These are phyloP conservation scores for Heliconius aoede DNA, from an alignment of 2,888 invertebrate species.

Conservation along the genomic window DNA sequence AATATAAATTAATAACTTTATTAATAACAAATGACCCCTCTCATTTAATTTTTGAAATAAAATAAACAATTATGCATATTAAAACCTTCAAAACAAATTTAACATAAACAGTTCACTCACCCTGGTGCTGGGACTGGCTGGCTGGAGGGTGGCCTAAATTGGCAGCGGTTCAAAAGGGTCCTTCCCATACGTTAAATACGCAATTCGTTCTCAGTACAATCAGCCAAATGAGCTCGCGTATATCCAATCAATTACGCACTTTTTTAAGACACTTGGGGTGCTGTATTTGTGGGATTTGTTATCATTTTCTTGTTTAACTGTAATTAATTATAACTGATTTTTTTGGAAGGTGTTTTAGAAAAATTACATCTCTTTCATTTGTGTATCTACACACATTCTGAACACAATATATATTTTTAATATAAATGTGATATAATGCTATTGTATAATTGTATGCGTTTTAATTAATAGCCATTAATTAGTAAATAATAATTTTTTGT, in stretches of 20 bases:
- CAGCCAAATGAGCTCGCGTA: slow-evolving; percentile 77
- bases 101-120: slow-evolving; percentile 67
- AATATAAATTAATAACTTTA: background rate
- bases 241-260: slow-evolving; percentile 79
- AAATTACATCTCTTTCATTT: background rate
- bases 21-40: background rate
- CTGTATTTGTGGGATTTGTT: slow-evolving; percentile 42
- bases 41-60: background rate
- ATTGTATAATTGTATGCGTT: too few relatives aligned
- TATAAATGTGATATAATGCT: too few relatives aligned
- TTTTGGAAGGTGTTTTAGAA: background rate
- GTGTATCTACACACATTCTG: background rate
- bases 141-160: slow-evolving; percentile 63
- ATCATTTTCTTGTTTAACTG: slow-evolving; percentile 40
- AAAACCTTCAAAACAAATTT: slow-evolving; percentile 61
- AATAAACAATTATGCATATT: slow-evolving; percentile 28
- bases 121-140: slow-evolving; percentile 52
- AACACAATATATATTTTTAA: too few relatives aligned
- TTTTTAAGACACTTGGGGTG: slow-evolving; percentile 65
- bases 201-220: slow-evolving; percentile 79
- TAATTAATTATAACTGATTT: background rate
- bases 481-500: background rate
- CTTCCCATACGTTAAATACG: slow-evolving; percentile 81
- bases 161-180: slow-evolving; percentile 77
- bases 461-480: background rate